A percentile compares a stretch with the other conserved stretches of the same genome.
phyloP scores from a whole-genome alignment of 2,113 vertebrate genomes.

The Phainopepla nitens region DNA sequence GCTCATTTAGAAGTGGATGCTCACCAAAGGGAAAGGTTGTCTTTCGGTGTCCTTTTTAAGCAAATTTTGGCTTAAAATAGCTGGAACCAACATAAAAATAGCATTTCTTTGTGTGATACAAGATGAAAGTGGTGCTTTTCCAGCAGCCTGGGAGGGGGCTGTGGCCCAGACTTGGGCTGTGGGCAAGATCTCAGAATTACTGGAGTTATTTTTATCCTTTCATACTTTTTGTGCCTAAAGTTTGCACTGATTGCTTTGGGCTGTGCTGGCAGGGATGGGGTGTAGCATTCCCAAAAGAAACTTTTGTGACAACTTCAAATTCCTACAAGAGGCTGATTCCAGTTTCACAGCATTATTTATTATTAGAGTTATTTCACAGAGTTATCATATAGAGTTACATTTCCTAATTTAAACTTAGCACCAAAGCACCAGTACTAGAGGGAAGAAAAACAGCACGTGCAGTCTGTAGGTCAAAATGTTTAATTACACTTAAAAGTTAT shows the following conservation, averaged over 20 bases:
- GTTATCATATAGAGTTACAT: not conserved
- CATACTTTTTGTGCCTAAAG: not conserved
- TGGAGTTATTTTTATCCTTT: not conserved
- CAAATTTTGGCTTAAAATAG: not conserved
- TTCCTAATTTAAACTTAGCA: not conserved
- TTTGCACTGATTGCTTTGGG: not conserved
- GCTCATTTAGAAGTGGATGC: not conserved
- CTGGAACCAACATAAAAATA: not conserved
- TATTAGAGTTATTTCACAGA: not conserved
- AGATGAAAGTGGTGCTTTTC: not conserved
- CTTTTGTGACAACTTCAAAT: not conserved
- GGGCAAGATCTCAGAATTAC: not conserved
- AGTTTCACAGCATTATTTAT: not conserved
- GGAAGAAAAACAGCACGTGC: not conserved
- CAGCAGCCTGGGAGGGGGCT: not conserved
- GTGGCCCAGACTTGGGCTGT: not conserved
- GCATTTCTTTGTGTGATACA: not conserved
- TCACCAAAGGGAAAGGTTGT: not conserved
- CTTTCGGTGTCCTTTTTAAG: not conserved
- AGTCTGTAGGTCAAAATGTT: not conserved
- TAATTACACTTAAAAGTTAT: not conserved
- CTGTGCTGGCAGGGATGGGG: not conserved
- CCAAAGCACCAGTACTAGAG: not conserved
- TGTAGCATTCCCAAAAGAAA: not conserved
- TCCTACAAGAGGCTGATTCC: not conserved